phyloP scores from a whole-genome alignment of 2,113 vertebrate species.

The Archilochus colubris region DNA sequence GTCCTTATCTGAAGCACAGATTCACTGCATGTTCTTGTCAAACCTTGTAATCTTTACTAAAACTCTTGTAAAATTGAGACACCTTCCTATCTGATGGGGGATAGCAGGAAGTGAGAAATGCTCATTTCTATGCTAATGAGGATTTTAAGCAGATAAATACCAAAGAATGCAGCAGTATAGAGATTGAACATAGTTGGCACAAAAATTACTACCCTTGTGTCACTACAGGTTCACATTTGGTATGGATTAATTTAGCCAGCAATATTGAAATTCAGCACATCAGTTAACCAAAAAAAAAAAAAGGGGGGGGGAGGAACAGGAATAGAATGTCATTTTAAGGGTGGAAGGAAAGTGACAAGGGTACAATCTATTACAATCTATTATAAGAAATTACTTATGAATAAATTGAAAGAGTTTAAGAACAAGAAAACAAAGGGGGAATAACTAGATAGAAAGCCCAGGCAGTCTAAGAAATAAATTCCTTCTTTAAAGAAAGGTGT shows the following conservation, averaged over 20 bases:
- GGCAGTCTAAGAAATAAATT: neutral
- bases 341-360: conserved; percentile 34
- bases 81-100: neutral
- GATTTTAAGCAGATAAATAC: neutral
- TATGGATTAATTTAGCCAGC: neutral
- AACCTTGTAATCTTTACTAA: conserved; percentile 16
- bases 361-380: conserved; percentile 58
- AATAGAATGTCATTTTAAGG: neutral
- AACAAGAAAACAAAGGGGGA: conserved; percentile 37
- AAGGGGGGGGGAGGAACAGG: neutral
- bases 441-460: conserved; percentile 10
- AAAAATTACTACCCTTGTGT: neutral
- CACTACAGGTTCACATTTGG: neutral
- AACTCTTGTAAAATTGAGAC: conserved; percentile 23
- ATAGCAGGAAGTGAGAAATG: conserved; percentile 2
- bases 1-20: neutral
- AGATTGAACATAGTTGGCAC: neutral
- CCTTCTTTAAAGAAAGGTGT: neutral
- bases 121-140: conserved; percentile 51
- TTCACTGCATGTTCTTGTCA: neutral
- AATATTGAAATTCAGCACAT: neutral
- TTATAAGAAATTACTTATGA: conserved; percentile 53
- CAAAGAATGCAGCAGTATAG: neutral
- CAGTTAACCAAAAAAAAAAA: neutral
- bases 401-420: conserved; percentile 29